Evolutionary conservation across 2,888 invertebrate species (phyloP).

Genomic region (Calameuta filiformis): DNA sequence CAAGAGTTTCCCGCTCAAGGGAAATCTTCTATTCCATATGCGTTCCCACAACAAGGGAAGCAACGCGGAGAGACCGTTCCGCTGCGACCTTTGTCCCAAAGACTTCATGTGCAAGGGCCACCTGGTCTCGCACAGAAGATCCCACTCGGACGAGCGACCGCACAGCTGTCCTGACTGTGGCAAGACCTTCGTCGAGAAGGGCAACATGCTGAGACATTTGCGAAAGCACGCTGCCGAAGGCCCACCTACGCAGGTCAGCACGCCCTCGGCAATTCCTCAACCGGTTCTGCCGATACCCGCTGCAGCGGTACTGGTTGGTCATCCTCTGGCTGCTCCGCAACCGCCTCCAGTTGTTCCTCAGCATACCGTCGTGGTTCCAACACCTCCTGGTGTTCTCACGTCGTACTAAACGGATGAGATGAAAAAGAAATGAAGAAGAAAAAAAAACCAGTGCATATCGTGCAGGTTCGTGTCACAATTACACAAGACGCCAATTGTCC

Average conservation of each 20-base stretch:
- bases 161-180: slow-evolving; percentile 78
- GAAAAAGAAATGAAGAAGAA: background rate
- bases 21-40: slow-evolving; percentile 86
- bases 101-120: slow-evolving; percentile 92
- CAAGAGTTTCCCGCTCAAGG: slow-evolving; percentile 87
- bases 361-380: slow-evolving; percentile 70
- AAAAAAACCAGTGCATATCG: background rate
- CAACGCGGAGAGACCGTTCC: slow-evolving; percentile 75
- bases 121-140: slow-evolving; percentile 83
- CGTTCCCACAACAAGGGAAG: slow-evolving; percentile 84
- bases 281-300: slow-evolving; percentile 58
- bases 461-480: background rate
- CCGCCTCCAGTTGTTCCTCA: slow-evolving; percentile 62
- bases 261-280: slow-evolving; percentile 59
- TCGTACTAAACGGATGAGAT: slow-evolving; percentile 60
- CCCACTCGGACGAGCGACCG: slow-evolving; percentile 76
- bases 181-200: slow-evolving; percentile 83
- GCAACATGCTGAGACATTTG: slow-evolving; percentile 80
- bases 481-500: background rate
- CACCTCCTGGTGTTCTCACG: slow-evolving; percentile 69
- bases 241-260: slow-evolving; percentile 60
- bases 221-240: slow-evolving; percentile 75
- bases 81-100: slow-evolving; percentile 86
- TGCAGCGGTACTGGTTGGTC: slow-evolving; percentile 57
- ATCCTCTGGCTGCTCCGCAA: slow-evolving; percentile 54